Percentiles rank a stretch among this genome's conserved stretches.
Conservation (phyloP, 1,140 invertebrate genomes). For the Bombus breviceps region DNA sequence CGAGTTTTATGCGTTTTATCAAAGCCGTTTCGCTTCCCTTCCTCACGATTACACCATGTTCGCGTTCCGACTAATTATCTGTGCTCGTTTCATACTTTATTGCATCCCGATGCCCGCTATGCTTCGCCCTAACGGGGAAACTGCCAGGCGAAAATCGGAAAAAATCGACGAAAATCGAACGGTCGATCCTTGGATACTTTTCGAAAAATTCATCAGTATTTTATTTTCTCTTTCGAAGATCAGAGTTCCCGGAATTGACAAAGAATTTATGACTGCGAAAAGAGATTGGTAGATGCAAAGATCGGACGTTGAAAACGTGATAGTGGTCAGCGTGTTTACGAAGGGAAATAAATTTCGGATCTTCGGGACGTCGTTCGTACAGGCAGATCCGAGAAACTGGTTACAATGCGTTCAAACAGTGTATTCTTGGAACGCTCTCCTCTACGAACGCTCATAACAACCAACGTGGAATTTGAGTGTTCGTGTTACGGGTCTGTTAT, state of each 20-base stretch:
- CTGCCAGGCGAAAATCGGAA: not conserved
- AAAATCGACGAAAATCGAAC: not conserved
- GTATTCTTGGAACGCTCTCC: not conserved
- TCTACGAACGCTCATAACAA: not conserved
- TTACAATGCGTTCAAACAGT: not conserved
- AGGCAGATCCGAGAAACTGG: not conserved
- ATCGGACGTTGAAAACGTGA: not conserved
- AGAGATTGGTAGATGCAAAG: not conserved
- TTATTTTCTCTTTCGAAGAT: not conserved
- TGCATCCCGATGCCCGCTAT: not conserved
- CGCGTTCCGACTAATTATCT: conserved; percentile 30
- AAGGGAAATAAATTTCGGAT: not conserved
- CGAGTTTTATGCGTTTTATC: conserved; percentile 54
- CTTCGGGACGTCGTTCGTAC: not conserved
- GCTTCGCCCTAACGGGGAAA: not conserved
- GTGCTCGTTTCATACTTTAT: conserved; percentile 10
- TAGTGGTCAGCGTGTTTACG: not conserved
- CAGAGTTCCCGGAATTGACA: not conserved
- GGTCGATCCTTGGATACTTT: too few species aligned
- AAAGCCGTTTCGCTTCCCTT: conserved; percentile 57
- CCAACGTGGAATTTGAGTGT: not conserved
- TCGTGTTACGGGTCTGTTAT: not conserved
- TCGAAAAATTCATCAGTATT: not conserved
- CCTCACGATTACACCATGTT: conserved; percentile 26
- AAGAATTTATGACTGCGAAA: not conserved